Evolutionary conservation across 2,888 invertebrate species (phyloP).

Genomic region (Acanthacorydalis orientalis): DNA sequence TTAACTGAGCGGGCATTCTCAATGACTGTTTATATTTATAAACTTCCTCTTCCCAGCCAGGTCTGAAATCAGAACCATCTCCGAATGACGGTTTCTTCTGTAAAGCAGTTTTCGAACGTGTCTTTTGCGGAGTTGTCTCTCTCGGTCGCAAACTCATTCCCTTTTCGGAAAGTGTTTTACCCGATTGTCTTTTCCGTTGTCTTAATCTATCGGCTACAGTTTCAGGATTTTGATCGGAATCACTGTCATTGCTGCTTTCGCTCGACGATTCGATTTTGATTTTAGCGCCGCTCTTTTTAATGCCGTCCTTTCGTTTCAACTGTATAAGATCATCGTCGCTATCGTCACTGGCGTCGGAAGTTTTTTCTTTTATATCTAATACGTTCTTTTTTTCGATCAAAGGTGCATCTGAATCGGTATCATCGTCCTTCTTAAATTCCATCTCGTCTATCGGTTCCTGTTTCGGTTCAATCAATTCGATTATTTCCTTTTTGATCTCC

Average conservation of each 20-base stretch:
- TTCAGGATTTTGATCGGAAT: constrained; percentile 12
- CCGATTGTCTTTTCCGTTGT: constrained; percentile 26
- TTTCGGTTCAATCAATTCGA: constrained; percentile 7
- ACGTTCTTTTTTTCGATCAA: constrained; percentile 14
- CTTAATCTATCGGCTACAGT: constrained; percentile 11
- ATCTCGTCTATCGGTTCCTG: constrained; percentile 23
- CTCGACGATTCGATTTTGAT: constrained; percentile 21
- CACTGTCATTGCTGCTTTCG: constrained; percentile 16
- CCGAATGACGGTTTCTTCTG: constrained; percentile 44
- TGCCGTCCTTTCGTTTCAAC: constrained; percentile 17
- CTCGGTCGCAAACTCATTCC: constrained; percentile 21
- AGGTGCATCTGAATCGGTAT: constrained; percentile 18
- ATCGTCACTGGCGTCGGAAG: constrained; percentile 15
- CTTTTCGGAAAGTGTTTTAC: constrained; percentile 22
- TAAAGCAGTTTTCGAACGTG: constrained; percentile 18
- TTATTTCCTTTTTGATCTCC: constrained; percentile 8
- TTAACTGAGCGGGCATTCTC: constrained; percentile 64
- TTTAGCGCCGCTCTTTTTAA: constrained; percentile 18
- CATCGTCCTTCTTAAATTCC: constrained; percentile 10
- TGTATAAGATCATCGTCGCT: constrained; percentile 23
- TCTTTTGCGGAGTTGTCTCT: constrained; percentile 20
- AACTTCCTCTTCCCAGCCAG: constrained; percentile 72
- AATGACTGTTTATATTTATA: constrained; percentile 67
- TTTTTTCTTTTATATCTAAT: constrained; percentile 10
- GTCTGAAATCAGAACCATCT: constrained; percentile 53